These are phyloP conservation scores for Cynaeus angustus DNA, from an alignment of 2,888 invertebrate species.

Conservation along the genomic window DNA sequence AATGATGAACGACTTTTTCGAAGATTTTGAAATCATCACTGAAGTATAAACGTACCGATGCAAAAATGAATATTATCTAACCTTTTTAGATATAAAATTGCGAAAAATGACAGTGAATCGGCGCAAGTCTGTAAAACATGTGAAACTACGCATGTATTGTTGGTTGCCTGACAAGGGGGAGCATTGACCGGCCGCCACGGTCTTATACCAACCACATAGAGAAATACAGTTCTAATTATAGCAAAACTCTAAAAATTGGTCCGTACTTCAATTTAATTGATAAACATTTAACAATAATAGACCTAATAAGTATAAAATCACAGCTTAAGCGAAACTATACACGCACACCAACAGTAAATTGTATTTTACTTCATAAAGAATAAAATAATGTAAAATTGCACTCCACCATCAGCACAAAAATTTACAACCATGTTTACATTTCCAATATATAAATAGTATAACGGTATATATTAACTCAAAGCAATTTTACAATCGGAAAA, in stretches of 20 bases:
- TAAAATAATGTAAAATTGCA: neutral
- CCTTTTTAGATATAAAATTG: no score
- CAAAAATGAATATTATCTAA: no score
- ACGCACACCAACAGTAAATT: neutral
- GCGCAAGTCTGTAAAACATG: no score
- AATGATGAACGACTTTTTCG: conserved; percentile 23
- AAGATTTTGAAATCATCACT: conserved; percentile 29
- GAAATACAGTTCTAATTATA: no score
- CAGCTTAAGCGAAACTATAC: neutral
- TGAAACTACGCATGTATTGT: no score
- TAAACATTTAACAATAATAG: neutral
- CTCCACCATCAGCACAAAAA: neutral
- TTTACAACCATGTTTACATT: neutral
- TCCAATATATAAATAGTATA: neutral
- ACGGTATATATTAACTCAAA: conserved; percentile 52
- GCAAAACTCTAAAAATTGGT: no score
- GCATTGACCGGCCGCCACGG: no score
- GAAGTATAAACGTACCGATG: no score
- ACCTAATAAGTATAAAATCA: conserved; percentile 1
- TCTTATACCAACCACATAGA: no score
- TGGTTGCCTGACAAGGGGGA: no score
- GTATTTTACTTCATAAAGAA: neutral
- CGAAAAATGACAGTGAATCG: no score
- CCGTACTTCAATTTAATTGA: neutral
- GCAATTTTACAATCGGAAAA: conserved; percentile 91